Evolutionary conservation across 2,888 invertebrate species (phyloP), one percentile per base, ranked within the genome.

Genomic region (Drosophila tripunctata): DNA sequence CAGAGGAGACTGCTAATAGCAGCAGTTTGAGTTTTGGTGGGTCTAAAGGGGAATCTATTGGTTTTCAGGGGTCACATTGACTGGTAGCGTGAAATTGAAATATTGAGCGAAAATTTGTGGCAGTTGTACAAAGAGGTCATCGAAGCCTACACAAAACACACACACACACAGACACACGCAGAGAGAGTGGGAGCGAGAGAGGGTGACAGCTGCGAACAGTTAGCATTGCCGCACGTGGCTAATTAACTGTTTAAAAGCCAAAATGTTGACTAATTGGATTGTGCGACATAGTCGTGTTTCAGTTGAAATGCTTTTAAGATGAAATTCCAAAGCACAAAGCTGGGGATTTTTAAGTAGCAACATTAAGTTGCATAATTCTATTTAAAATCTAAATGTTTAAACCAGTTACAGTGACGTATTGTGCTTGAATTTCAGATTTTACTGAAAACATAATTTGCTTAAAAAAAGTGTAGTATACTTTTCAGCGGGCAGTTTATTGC

Each of bases 31-130:
- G 10, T 27, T 22, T 45, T 15, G 6, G 4, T 19, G 22, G 33
- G 7, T n/a, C n/a, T n/a, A 35, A 6, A 71, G 74, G 63, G 44
- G 48, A 52, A 47, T 43, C 33, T 48, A 40, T 24, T 60, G 41
- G 41, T 43, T 57, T 78, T 57, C 62, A 48, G 65, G 62, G 66
- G 64, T 47, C 64, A 71, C 66, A 77, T 86, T 81, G 80, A 81
- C 83, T 83, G 87, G 78, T 78, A 78, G 67, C 76, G 79, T 60
- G 61, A 77, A 77, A 77, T 78, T 78, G 81, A 81, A 86, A 80
- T 81, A 84, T 81, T 80, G 78, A 84, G 75, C 64, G 67, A 66
- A 61, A 69, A 71, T 75, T 77, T 67, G 75, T 54, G 57, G 75
- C 57, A 74, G 75, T 67, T 70, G 48, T 47, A 43, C 45, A 43